phyloP scores from a whole-genome alignment of 2,888 invertebrate species.

The Leptinotarsa peninsularis region DNA sequence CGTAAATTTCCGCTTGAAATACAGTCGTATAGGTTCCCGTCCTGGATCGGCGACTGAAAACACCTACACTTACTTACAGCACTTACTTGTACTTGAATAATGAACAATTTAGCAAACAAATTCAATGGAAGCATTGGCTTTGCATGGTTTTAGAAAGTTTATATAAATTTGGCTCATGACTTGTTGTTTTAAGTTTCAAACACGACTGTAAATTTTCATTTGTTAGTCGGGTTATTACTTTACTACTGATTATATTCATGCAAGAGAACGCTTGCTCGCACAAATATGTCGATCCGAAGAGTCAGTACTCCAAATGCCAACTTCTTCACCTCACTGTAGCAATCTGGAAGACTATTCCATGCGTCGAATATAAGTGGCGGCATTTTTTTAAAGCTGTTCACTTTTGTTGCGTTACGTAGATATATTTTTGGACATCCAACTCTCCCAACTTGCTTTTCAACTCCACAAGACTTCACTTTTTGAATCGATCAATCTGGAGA shows the following conservation, averaged over 20 bases:
- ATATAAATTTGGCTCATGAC: neutral
- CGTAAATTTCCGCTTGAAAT: too few relatives aligned
- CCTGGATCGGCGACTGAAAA: too few relatives aligned
- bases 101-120: neutral
- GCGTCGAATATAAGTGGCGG: too few relatives aligned
- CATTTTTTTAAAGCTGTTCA: too few relatives aligned
- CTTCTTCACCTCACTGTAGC: neutral
- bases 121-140: neutral
- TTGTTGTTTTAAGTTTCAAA: neutral
- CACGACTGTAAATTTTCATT: neutral
- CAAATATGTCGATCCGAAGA: constrained; percentile 26
- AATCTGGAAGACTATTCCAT: too few relatives aligned
- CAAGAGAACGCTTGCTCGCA: constrained; percentile 19
- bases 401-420: too few relatives aligned
- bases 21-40: too few relatives aligned
- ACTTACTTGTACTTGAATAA: neutral
- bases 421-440: too few relatives aligned
- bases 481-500: too few relatives aligned
- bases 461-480: too few relatives aligned
- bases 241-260: neutral
- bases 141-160: neutral
- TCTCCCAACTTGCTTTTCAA: too few relatives aligned
- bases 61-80: too few relatives aligned
- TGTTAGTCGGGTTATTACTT: neutral
- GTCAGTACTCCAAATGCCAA: constrained; percentile 16